Percentiles rank a stretch among this genome's conserved stretches.
These are phyloP conservation scores for Phragmatobia fuliginosa DNA, from an alignment of 2,888 invertebrate genomes.

Conservation along the genomic window DNA sequence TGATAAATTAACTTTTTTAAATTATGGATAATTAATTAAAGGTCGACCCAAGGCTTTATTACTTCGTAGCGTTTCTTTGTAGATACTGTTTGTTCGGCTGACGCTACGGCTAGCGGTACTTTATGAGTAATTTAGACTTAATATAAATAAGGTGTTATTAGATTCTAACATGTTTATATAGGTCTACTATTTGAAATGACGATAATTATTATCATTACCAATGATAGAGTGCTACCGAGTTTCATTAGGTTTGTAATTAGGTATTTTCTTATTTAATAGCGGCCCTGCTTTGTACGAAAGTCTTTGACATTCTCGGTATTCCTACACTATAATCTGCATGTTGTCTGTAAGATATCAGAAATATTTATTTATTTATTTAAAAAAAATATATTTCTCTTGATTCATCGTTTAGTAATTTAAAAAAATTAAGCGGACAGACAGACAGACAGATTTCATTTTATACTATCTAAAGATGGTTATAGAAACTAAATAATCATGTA, in stretches of 20 bases:
- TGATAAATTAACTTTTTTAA: constrained; percentile 37
- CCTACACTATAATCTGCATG: too few relatives aligned
- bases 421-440: too few relatives aligned
- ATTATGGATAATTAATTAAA: constrained; percentile 3
- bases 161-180: constrained; percentile 12
- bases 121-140: constrained; percentile 1
- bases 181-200: constrained; percentile 11
- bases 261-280: not conserved
- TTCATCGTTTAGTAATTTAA: too few relatives aligned
- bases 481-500: not conserved
- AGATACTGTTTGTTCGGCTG: constrained; percentile 10
- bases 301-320: too few relatives aligned
- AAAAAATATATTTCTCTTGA: too few relatives aligned
- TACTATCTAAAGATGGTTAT: too few relatives aligned
- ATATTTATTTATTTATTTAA: too few relatives aligned
- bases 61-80: not conserved
- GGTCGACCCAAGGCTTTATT: not conserved
- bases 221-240: constrained; percentile 21
- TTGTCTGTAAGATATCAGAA: too few relatives aligned
- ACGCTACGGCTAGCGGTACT: constrained; percentile 4
- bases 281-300: too few relatives aligned
- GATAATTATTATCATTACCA: constrained; percentile 44
- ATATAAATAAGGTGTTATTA: constrained; percentile 10
- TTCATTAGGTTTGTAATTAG: not conserved
- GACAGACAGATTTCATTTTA: too few relatives aligned